These are phyloP conservation scores for Sinopyrophorus schimmeli DNA, from an alignment of 2,888 invertebrate genomes.

Conservation along the genomic window DNA sequence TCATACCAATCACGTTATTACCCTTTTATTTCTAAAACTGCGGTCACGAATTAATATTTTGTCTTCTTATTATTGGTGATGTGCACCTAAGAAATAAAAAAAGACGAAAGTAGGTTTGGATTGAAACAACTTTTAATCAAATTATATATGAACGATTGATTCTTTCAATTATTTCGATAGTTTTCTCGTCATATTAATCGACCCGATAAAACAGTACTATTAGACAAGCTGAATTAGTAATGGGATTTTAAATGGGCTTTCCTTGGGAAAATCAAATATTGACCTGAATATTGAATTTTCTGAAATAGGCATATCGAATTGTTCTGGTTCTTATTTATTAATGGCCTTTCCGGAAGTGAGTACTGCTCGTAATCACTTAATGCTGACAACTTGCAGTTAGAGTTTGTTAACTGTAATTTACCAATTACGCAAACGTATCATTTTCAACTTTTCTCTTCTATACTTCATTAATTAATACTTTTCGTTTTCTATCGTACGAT, in stretches of 20 bases:
- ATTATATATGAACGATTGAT: conserved; percentile 11
- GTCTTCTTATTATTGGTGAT: conserved; percentile 10
- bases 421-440: no score
- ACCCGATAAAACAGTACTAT: conserved; percentile 15
- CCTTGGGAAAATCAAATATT: conserved; percentile 11
- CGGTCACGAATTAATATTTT: conserved; percentile 7
- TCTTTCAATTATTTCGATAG: conserved; percentile 15
- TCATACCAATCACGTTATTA: conserved; percentile 22
- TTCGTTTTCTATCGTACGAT: no score
- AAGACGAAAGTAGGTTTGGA: conserved; percentile 5
- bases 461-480: no score
- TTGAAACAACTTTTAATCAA: conserved; percentile 6
- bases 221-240: conserved; percentile 13
- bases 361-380: no score
- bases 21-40: conserved; percentile 15
- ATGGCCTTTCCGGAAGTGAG: conserved; percentile 1
- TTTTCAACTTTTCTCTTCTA: no score
- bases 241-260: conserved; percentile 15
- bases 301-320: conserved; percentile 3
- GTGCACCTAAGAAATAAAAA: conserved; percentile 8
- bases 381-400: no score
- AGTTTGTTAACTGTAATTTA: no score
- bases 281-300: conserved; percentile 9
- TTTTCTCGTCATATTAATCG: conserved; percentile 14
- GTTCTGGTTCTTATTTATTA: conserved; percentile 4